Base-by-base conservation (phyloP, 2,888 invertebrate species). In the Eristalis tenax region DNA sequence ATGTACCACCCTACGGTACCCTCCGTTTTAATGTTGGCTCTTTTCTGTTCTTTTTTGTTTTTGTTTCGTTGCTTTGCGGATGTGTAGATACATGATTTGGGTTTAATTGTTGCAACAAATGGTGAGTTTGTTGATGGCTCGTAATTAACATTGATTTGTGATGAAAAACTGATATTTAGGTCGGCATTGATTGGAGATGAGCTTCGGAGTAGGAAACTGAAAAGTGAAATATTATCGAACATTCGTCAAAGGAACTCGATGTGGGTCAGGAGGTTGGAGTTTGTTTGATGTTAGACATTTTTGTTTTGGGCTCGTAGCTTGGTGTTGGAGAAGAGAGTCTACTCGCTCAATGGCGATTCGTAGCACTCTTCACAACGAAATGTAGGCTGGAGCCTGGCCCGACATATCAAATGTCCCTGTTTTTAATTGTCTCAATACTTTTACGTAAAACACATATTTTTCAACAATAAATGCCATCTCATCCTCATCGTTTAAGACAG, bases 61-160 rank as follows among this genome's bases (percentile, higher is more conserved):
- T 8, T 8, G 8, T 10, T 32, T 32, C 10, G 32, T 10, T 32
- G 32, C 32, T 15, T 13, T 69, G 50, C 65, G 22, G 56, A 4
- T 4, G 50, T 50, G 2, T 26, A 73, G 74, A 77, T 77, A 18
- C 50, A n/a, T 50, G 50, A 18, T 50, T 50, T 50, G 73, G 64
- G 69, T 59, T 77, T 82, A 81, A 78, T 82, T 69, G 28, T 78
- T 63, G 74, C 80, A 74, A 56, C 73, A 61, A 74, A 80, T 74
- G 63, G 28, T 23, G 15, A 18, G 50, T 18, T 8, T 4, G 40
- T 4, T 43, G 15, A 43, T 66, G 79, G 32, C 61, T 61, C 71
- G 66, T 43, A 68, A 73, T 73, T 66, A 71, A 32, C 40, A 28
- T 18, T 56, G 64, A 38, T 64, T 77, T 61, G 18, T 38, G 40